Evolutionary conservation across 2,888 invertebrate species (phyloP).

Genomic region (Nycteola revayana): DNA sequence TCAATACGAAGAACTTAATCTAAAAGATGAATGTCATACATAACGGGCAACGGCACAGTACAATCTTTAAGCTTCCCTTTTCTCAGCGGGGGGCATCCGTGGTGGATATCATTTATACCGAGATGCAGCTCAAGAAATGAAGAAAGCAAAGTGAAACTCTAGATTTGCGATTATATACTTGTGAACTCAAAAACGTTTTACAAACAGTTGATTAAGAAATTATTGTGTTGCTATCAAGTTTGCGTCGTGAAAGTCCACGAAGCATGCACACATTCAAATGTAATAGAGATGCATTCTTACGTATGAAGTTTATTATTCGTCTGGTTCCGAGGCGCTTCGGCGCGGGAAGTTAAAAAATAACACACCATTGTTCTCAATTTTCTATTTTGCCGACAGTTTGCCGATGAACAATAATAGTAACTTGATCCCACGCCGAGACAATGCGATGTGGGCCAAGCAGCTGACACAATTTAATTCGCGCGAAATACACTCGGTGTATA

Average conservation of each 20-base stretch:
- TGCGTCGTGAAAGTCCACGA: constrained; percentile 29
- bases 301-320: constrained; percentile 4
- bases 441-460: constrained; percentile 76
- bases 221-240: constrained; percentile 17
- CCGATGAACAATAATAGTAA: constrained; percentile 67
- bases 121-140: constrained; percentile 23
- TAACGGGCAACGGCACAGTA: no score
- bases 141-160: constrained; percentile 47
- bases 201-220: constrained; percentile 33
- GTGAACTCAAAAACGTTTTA: constrained; percentile 23
- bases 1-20: no score
- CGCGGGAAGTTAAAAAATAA: constrained; percentile 61
- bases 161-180: constrained; percentile 42
- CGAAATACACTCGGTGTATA: constrained; percentile 54
- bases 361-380: constrained; percentile 66
- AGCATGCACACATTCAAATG: no score
- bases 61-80: constrained; percentile 6
- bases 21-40: no score
- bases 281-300: no score
- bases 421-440: constrained; percentile 72
- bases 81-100: constrained; percentile 12
- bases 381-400: constrained; percentile 69
- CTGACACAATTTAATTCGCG: constrained; percentile 78
- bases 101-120: constrained; percentile 18
- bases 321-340: constrained; percentile 31